Conservation (phyloP, 1,140 invertebrate species). For the Teleopsis dalmanni region DNA sequence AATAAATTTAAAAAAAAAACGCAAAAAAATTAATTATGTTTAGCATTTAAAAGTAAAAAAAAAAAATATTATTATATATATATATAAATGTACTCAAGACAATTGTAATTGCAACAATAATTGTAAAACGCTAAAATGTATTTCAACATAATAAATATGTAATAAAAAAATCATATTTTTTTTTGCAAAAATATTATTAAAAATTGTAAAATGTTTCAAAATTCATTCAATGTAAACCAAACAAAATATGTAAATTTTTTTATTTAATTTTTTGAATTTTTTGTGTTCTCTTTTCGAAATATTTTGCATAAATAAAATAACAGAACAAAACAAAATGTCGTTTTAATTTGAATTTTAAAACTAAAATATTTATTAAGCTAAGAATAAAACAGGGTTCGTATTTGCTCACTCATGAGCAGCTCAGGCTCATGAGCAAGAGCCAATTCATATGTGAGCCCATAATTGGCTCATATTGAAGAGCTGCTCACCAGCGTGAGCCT, state of each 20-base stretch:
- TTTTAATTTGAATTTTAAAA: slow-evolving; percentile 13
- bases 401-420: no score
- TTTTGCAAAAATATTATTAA: neutral
- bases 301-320: slow-evolving; percentile 45
- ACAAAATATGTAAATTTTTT: neutral
- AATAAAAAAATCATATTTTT: neutral
- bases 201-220: slow-evolving; percentile 14
- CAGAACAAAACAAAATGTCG: slow-evolving; percentile 28
- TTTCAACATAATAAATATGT: slow-evolving; percentile 6
- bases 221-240: neutral
- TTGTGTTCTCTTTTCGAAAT: slow-evolving; percentile 43
- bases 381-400: no score
- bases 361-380: no score
- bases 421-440: no score
- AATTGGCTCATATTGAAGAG: no score
- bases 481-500: no score
- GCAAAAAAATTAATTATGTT: slow-evolving; percentile 17
- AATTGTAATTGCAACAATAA: slow-evolving; percentile 45
- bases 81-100: slow-evolving; percentile 44
- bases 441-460: no score
- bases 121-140: slow-evolving; percentile 37
- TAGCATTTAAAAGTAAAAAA: slow-evolving; percentile 9
- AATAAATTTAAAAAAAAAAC: slow-evolving; percentile 18
- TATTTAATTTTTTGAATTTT: slow-evolving; percentile 18
- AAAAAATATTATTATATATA: slow-evolving; percentile 22